Conservation (phyloP, 2,113 vertebrate species). For the Tricholaema leucomelas region DNA sequence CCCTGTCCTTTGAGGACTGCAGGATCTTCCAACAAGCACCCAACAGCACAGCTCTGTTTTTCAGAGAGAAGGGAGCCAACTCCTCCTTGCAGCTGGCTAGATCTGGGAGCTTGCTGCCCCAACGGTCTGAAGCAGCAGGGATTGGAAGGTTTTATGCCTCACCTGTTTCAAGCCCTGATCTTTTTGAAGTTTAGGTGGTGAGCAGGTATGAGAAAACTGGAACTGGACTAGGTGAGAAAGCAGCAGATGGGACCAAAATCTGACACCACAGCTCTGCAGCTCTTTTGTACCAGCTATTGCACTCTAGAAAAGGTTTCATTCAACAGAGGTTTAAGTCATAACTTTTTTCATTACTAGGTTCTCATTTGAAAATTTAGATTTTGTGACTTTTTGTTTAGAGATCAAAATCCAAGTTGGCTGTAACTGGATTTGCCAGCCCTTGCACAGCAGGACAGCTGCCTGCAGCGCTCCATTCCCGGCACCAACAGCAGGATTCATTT, state of each 20-base stretch:
- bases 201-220: background rate
- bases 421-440: background rate
- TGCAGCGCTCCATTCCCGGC: fast-evolving
- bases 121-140: background rate
- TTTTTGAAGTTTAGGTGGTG: background rate
- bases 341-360: background rate
- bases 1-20: background rate
- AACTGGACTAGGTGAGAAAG: background rate
- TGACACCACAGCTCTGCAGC: background rate
- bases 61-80: background rate
- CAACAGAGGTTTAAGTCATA: background rate
- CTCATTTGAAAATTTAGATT: background rate
- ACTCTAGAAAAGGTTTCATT: background rate
- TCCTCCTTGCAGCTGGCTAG: fast-evolving
- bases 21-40: background rate
- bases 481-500: fast-evolving
- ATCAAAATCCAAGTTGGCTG: background rate
- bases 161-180: background rate
- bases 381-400: background rate
- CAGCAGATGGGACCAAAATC: background rate
- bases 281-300: background rate
- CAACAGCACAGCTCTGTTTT: fast-evolving
- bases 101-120: background rate
- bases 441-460: background rate
- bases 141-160: background rate